A percentile compares a stretch with the other conserved stretches of the same genome.
These are phyloP conservation scores for Vidua macroura DNA, from an alignment of 2,113 vertebrate genomes.

Conservation along the genomic window DNA sequence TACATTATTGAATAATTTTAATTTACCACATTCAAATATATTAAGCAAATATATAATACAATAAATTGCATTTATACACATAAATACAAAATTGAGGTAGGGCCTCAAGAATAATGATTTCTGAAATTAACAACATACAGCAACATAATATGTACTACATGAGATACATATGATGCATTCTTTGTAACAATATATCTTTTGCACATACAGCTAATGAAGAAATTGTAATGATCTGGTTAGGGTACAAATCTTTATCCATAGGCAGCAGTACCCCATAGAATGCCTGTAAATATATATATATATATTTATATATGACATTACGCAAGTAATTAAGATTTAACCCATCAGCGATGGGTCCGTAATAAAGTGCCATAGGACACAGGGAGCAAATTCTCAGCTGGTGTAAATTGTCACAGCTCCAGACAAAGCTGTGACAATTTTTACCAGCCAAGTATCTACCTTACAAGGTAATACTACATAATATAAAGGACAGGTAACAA, in stretches of 20 bases:
- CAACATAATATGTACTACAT: conserved; percentile 79
- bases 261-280: conserved; percentile 89
- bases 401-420: conserved; percentile 41
- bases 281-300: conserved; percentile 82
- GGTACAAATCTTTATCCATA: conserved; percentile 96
- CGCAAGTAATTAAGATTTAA: conserved; percentile 94
- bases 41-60: conserved; percentile 98
- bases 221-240: conserved; percentile 80
- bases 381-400: conserved; percentile 56
- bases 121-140: conserved; percentile 86
- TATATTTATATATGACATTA: conserved; percentile 88
- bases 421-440: conserved; percentile 33
- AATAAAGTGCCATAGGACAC: conserved; percentile 94
- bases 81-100: conserved; percentile 99
- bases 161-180: conserved; percentile 78
- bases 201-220: conserved; percentile 79
- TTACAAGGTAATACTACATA: conserved; percentile 78
- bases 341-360: conserved; percentile 90
- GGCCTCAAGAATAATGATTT: conserved; percentile 95
- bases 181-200: conserved; percentile 83
- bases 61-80: conserved; percentile 97
- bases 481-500: conserved; percentile 79
- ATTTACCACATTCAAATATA: conserved; percentile 93
- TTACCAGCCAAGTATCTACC: conserved; percentile 51
- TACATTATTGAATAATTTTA: conserved; percentile 89